These are phyloP conservation scores for Dynastes grantii DNA, from an alignment of 2,888 invertebrate genomes.

Conservation along the genomic window DNA sequence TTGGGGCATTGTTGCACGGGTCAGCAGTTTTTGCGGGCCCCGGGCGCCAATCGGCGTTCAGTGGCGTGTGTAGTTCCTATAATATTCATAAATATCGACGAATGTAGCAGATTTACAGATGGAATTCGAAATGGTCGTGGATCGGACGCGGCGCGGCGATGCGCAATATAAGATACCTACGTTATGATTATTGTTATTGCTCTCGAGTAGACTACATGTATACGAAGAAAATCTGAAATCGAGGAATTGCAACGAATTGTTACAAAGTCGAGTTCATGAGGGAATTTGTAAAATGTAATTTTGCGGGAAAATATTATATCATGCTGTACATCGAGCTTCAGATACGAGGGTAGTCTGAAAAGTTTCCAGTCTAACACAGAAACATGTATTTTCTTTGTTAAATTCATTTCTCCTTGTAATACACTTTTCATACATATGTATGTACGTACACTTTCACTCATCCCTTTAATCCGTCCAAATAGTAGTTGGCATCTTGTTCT, in stretches of 20 bases:
- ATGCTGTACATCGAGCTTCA: no score
- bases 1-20: conserved; percentile 54
- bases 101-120: conserved; percentile 30
- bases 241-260: neutral
- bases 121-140: conserved; percentile 12
- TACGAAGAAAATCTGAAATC: neutral
- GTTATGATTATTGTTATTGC: conserved; percentile 17
- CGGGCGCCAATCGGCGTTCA: conserved; percentile 55
- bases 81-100: conserved; percentile 49
- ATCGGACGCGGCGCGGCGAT: conserved; percentile 23
- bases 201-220: neutral
- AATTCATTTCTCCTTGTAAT: no score
- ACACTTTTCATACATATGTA: no score
- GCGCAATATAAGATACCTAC: conserved; percentile 5
- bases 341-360: no score
- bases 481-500: no score
- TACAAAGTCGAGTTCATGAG: no score
- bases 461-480: no score
- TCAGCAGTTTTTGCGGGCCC: conserved; percentile 58
- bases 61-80: conserved; percentile 51
- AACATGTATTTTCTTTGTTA: no score
- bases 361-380: no score
- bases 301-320: no score
- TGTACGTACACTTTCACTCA: no score
- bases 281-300: no score